A percentile compares a stretch with the other conserved stretches of the same genome.
These are phyloP conservation scores for Eueides isabella DNA, from an alignment of 1,140 invertebrate genomes.

Conservation along the genomic window DNA sequence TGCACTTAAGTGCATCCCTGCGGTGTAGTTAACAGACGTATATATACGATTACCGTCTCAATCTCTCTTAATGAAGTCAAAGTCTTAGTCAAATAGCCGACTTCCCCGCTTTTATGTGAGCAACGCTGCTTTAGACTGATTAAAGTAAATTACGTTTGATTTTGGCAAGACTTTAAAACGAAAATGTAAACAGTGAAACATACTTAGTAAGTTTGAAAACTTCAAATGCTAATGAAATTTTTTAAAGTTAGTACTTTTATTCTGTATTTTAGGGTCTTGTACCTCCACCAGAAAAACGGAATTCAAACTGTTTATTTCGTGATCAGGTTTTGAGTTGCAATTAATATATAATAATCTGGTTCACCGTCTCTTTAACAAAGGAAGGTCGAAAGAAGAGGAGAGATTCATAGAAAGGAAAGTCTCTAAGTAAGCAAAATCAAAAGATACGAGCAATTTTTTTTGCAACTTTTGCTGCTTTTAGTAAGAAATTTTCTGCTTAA, in stretches of 20 bases:
- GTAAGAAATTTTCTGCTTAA: too few species aligned
- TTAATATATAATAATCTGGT: too few species aligned
- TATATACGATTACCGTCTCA: not conserved
- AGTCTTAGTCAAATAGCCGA: conserved; percentile 9
- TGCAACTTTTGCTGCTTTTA: too few species aligned
- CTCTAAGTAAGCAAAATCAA: too few species aligned
- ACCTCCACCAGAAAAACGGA: too few species aligned
- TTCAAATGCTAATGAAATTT: not conserved
- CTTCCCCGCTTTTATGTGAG: not conserved
- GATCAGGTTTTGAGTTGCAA: too few species aligned
- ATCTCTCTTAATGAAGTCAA: conserved; percentile 10
- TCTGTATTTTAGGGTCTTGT: not conserved
- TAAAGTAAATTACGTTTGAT: conserved; percentile 9
- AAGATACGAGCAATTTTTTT: too few species aligned
- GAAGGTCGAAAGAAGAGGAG: too few species aligned
- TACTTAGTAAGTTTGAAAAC: not conserved
- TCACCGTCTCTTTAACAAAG: too few species aligned
- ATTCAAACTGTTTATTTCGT: too few species aligned
- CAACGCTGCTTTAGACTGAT: not conserved
- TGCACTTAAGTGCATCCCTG: conserved; percentile 2
- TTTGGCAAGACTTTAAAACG: not conserved
- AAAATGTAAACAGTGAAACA: not conserved
- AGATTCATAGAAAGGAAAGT: too few species aligned
- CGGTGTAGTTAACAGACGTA: not conserved
- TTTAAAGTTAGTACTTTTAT: not conserved